Conservation (phyloP, 2,113 vertebrate genomes). For the Condylura cristata region DNA sequence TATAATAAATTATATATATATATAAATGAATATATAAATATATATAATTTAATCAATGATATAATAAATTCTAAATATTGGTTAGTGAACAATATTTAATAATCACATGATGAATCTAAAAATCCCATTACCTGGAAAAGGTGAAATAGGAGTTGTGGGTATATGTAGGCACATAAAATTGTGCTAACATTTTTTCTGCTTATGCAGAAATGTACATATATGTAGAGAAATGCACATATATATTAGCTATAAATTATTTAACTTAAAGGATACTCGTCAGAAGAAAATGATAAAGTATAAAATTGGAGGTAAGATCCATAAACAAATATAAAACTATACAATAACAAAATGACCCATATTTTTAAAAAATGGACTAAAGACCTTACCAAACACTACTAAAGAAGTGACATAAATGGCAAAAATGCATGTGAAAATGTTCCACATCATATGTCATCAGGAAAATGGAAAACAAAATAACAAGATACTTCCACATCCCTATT, state of each 20-base stretch:
- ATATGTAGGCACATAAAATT: neutral
- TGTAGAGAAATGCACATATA: neutral
- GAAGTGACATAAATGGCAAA: neutral
- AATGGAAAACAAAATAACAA: neutral
- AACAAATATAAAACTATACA: neutral
- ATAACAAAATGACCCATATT: neutral
- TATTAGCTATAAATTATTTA: neutral
- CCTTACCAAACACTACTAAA: neutral
- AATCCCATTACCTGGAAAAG: neutral
- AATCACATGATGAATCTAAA: neutral
- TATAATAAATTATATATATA: too few species aligned
- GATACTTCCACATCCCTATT: neutral
- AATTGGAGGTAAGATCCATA: neutral
- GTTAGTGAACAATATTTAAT: neutral
- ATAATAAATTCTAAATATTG: neutral
- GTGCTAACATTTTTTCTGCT: neutral
- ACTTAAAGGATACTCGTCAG: neutral
- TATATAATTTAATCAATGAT: neutral
- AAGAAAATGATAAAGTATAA: slow-evolving; percentile 10
- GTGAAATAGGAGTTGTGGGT: neutral
- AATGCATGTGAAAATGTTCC: neutral
- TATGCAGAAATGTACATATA: too few species aligned
- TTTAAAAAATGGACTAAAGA: neutral
- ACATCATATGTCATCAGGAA: neutral
- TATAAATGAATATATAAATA: too few species aligned